Percentiles rank a stretch among this genome's conserved stretches.
These are phyloP conservation scores for Ornithorhynchus anatinus DNA, from an alignment of 2,113 vertebrate species.

Conservation along the genomic window DNA sequence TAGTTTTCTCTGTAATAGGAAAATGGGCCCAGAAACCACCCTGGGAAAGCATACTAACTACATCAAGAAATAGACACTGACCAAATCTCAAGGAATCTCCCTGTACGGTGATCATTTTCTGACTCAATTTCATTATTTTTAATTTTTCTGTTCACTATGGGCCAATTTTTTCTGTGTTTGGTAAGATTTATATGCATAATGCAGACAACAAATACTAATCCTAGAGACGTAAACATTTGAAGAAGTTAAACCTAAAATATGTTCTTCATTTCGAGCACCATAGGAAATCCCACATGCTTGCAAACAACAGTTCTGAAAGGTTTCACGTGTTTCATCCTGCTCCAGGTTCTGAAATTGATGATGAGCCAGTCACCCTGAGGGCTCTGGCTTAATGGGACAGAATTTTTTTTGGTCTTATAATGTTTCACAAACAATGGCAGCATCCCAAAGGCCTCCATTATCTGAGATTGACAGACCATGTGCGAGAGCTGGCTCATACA, in stretches of 20 bases:
- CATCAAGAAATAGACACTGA: too few species aligned
- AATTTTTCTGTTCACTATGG: background rate
- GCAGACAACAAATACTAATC: background rate
- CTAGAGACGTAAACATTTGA: background rate
- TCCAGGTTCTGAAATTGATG: background rate
- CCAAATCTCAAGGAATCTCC: too few species aligned
- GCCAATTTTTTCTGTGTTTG: background rate
- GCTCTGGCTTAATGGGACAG: background rate
- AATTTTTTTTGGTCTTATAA: background rate
- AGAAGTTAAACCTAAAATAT: background rate
- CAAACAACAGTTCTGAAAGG: background rate
- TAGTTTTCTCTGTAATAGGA: background rate
- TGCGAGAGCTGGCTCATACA: background rate
- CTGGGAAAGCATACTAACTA: too few species aligned
- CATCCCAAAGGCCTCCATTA: background rate
- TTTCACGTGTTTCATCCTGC: background rate
- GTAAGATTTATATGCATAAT: background rate
- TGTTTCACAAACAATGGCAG: background rate
- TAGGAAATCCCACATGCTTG: background rate
- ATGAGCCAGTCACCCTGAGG: background rate
- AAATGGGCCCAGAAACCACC: background rate
- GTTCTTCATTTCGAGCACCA: background rate
- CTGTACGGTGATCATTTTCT: background rate
- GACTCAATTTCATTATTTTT: background rate
- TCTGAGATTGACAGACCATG: constrained; percentile 13